Conservation (phyloP, 2,797 vertebrate genomes). For the Salarias fasciatus region DNA sequence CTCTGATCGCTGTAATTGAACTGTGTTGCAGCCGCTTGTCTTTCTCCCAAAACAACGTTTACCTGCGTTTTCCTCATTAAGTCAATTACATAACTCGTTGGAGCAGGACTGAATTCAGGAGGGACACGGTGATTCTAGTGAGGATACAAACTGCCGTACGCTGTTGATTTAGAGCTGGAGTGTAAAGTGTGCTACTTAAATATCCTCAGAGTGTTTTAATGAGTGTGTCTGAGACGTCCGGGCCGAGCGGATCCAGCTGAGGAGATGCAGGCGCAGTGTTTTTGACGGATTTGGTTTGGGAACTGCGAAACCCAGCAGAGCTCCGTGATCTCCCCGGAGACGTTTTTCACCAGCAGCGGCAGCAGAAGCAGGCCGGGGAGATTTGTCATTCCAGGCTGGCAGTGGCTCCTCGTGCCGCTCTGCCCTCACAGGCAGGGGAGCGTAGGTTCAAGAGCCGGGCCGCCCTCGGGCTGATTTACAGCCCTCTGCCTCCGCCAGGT, state of each 20-base stretch:
- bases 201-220: no score
- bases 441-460: conserved; percentile 38
- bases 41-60: background rate
- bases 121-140: background rate
- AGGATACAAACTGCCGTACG: no score
- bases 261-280: no score
- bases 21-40: background rate
- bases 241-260: no score
- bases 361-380: conserved; percentile 9
- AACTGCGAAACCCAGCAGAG: background rate
- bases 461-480: conserved; percentile 53
- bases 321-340: conserved; percentile 14
- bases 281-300: no score
- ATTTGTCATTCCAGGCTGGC: conserved; percentile 28
- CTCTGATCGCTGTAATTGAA: no score
- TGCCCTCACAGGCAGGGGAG: conserved; percentile 25
- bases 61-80: background rate
- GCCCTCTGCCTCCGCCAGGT: conserved; percentile 48
- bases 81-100: background rate
- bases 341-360: conserved; percentile 19
- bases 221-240: no score
- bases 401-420: conserved; percentile 21
- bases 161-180: background rate
- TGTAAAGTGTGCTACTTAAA: background rate
- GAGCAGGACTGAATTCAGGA: background rate